phyloP scores from a whole-genome alignment of 2,888 invertebrate genomes.

The Drosophila subsilvestris region DNA sequence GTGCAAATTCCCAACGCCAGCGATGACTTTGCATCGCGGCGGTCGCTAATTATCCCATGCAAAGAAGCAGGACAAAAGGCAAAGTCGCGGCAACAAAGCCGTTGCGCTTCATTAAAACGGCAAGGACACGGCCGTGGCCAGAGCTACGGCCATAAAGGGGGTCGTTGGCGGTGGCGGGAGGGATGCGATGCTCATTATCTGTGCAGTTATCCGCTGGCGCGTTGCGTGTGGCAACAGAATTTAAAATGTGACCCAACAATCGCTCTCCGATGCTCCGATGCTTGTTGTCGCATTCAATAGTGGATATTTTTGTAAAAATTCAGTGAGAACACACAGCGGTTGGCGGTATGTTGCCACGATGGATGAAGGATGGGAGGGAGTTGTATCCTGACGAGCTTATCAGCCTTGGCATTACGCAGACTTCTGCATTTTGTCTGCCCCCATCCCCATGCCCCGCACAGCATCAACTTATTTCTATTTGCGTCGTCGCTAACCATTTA shows the following conservation, averaged over 20 bases:
- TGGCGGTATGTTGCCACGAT: not conserved
- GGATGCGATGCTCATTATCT: constrained; percentile 69
- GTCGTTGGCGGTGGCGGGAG: not conserved
- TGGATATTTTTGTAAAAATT: constrained; percentile 35
- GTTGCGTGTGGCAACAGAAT: constrained; percentile 67
- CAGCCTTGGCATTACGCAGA: constrained; percentile 64
- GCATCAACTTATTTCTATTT: constrained; percentile 50
- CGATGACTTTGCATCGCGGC: constrained; percentile 78
- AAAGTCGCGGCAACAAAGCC: constrained; percentile 54
- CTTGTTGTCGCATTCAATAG: constrained; percentile 60
- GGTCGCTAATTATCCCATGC: constrained; percentile 81
- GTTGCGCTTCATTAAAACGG: constrained; percentile 80
- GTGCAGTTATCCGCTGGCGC: constrained; percentile 67
- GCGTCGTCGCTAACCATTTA: constrained; percentile 51
- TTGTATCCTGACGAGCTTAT: constrained; percentile 71
- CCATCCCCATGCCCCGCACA: constrained; percentile 16
- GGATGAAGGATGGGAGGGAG: not conserved
- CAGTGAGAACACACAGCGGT: not conserved
- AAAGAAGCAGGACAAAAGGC: constrained; percentile 35
- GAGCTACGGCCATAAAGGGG: not conserved
- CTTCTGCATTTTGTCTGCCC: constrained; percentile 53
- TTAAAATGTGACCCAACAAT: constrained; percentile 40
- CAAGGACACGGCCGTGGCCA: constrained; percentile 54
- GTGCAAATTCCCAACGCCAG: constrained; percentile 80
- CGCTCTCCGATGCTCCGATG: constrained; percentile 8